These are phyloP conservation scores for Spondyliosoma cantharus DNA, from an alignment of 2,797 vertebrate species.

Conservation along the genomic window DNA sequence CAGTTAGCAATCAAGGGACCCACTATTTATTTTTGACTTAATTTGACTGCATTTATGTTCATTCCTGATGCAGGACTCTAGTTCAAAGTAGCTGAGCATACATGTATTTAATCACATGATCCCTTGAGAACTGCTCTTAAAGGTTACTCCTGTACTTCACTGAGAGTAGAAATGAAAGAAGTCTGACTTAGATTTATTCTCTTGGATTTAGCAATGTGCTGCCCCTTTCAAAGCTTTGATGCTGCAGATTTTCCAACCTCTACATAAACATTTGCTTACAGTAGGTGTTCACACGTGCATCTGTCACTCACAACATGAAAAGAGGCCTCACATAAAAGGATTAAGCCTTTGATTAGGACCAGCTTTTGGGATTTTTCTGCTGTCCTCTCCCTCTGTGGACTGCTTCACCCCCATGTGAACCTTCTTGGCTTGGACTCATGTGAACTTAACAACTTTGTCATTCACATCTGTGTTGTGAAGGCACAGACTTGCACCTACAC, in stretches of 20 bases:
- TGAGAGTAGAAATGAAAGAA: neutral
- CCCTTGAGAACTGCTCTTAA: constrained; percentile 21
- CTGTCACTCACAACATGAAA: constrained; percentile 56
- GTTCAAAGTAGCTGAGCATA: neutral
- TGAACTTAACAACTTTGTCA: constrained; percentile 38
- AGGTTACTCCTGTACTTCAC: constrained; percentile 10
- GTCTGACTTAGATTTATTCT: constrained; percentile 41
- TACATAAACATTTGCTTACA: constrained; percentile 59
- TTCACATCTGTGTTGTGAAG: constrained; percentile 50
- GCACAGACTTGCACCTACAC: constrained; percentile 30
- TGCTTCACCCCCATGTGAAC: constrained; percentile 56
- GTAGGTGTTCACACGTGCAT: constrained; percentile 45
- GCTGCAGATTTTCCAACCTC: constrained; percentile 44
- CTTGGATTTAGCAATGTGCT: constrained; percentile 22
- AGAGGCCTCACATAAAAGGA: constrained; percentile 56
- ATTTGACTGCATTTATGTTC: too few species aligned
- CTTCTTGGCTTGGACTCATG: constrained; percentile 42
- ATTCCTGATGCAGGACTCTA: too few species aligned
- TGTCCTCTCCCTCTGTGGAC: constrained; percentile 31
- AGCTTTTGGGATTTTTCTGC: constrained; percentile 44
- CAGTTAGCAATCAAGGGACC: too few species aligned
- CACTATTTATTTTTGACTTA: too few species aligned
- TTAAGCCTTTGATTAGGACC: constrained; percentile 44
- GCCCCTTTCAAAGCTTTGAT: constrained; percentile 50
- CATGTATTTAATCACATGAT: constrained; percentile 14